A percentile compares a stretch with the other conserved stretches of the same genome.
These are phyloP conservation scores for Hycleus cichorii DNA, from an alignment of 1,140 invertebrate species.

Conservation along the genomic window DNA sequence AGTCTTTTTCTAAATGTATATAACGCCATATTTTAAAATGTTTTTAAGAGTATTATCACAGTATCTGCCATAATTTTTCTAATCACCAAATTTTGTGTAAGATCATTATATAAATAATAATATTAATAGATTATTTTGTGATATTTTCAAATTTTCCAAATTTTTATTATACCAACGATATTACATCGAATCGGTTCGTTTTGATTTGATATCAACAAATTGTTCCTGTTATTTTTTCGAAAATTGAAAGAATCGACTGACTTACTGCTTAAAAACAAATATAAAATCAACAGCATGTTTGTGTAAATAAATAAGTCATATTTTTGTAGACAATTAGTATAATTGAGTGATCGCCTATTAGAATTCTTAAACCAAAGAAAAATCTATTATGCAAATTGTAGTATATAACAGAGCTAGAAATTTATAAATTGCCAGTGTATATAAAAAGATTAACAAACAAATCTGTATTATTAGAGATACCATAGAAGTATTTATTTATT, in stretches of 20 bases:
- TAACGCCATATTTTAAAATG: background rate
- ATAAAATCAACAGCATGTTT: conserved; percentile 20
- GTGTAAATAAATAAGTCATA: conserved; percentile 25
- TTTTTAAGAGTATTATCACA: conserved; percentile 1
- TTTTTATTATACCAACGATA: too few relatives aligned
- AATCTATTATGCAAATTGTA: conserved; percentile 17
- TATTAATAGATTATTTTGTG: too few relatives aligned
- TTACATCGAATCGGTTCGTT: background rate
- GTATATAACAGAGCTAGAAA: conserved; percentile 13
- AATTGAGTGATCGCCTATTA: conserved; percentile 14
- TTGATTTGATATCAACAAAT: background rate
- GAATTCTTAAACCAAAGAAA: conserved; percentile 28
- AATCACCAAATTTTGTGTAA: too few relatives aligned
- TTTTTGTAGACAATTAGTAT: conserved; percentile 25
- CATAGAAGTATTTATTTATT: conserved; percentile 9
- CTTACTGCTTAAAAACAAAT: conserved; percentile 10
- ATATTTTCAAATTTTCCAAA: too few relatives aligned
- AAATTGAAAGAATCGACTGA: conserved; percentile 16
- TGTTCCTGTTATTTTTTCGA: conserved; percentile 12
- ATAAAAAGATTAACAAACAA: conserved; percentile 8
- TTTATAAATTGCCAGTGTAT: conserved; percentile 22
- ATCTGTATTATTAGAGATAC: conserved; percentile 10
- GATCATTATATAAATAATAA: too few relatives aligned
- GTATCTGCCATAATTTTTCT: conserved; percentile 11
- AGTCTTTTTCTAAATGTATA: background rate